These are phyloP conservation scores for Oxyura jamaicensis DNA, from an alignment of 2,113 vertebrate species.

Conservation along the genomic window DNA sequence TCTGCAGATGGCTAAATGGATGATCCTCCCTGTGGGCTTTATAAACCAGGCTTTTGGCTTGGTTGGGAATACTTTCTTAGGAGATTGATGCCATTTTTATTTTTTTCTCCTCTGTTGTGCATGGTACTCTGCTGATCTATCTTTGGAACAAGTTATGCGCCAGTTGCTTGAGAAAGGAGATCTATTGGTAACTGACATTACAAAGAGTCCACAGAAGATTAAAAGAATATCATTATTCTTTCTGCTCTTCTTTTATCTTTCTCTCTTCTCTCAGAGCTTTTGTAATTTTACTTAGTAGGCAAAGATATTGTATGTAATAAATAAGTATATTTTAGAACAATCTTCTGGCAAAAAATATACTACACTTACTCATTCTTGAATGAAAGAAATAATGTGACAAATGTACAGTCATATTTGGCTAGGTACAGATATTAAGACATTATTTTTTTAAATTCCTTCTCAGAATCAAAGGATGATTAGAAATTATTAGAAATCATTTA, in stretches of 20 bases:
- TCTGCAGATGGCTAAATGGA: not conserved
- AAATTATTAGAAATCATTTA: not conserved
- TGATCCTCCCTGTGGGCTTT: not conserved
- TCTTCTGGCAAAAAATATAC: not conserved
- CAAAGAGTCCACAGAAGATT: not conserved
- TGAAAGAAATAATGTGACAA: not conserved
- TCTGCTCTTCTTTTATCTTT: not conserved
- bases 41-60: not conserved
- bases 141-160: not conserved
- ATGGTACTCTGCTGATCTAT: not conserved
- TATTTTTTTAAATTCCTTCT: not conserved
- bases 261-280: not conserved
- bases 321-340: not conserved
- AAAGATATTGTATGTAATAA: not conserved
- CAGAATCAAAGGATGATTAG: not conserved
- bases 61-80: not conserved
- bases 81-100: not conserved
- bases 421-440: not conserved
- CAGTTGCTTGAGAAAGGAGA: not conserved
- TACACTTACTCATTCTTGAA: not conserved
- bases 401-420: not conserved
- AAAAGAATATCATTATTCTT: slow-evolving; percentile 22
- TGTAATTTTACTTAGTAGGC: not conserved
- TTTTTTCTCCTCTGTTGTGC: not conserved
- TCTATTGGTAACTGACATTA: not conserved